Conservation (phyloP, 2,797 vertebrate genomes). For the Hydrolagus colliei region DNA sequence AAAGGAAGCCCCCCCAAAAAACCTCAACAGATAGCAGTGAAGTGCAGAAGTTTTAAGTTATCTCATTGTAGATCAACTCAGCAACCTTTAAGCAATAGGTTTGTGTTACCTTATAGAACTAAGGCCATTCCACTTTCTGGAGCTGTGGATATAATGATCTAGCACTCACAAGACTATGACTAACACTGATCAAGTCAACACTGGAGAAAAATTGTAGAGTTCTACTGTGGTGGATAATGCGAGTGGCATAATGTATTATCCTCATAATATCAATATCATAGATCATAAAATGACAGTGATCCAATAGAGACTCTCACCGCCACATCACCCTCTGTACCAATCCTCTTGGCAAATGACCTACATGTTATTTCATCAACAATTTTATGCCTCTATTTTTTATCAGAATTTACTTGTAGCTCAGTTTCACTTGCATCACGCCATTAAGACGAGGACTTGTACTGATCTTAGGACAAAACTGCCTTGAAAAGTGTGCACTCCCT, state of each 20-base stretch:
- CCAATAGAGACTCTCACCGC: neutral
- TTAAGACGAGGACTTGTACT: neutral
- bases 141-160: constrained; percentile 13
- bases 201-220: constrained; percentile 9
- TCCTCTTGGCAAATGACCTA: neutral
- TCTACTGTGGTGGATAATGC: neutral
- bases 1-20: neutral
- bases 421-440: neutral
- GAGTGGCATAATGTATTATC: neutral
- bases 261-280: neutral
- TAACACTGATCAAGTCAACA: constrained; percentile 11
- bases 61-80: neutral
- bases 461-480: neutral
- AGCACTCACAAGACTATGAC: constrained; percentile 18
- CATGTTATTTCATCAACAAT: neutral
- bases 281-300: neutral
- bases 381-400: too few relatives aligned
- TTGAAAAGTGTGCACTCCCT: constrained; percentile 14
- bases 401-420: neutral
- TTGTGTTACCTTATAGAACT: constrained; percentile 30
- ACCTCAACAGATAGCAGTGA: constrained; percentile 1
- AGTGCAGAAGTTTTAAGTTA: constrained; percentile 2
- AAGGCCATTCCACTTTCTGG: constrained; percentile 16
- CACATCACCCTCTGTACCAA: neutral
- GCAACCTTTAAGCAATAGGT: neutral